phyloP scores from a whole-genome alignment of 2,113 vertebrate genomes.

The Porphyrio hochstetteri region DNA sequence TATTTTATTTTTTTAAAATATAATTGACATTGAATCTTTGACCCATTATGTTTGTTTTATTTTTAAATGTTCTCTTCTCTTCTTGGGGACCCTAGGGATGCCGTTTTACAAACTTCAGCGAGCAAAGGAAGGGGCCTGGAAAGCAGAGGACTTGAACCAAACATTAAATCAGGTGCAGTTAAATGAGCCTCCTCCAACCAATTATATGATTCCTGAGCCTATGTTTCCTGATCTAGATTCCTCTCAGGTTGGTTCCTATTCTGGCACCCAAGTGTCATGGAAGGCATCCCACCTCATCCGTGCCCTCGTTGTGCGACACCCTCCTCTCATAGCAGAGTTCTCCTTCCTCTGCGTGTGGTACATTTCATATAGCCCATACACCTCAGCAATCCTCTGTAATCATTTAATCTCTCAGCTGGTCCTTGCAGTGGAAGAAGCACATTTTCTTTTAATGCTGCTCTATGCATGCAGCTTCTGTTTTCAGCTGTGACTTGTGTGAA shows the following conservation, averaged over 20 bases:
- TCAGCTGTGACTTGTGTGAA: not conserved
- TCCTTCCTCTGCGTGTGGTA: not conserved
- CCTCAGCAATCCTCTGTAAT: not conserved
- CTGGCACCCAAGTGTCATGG: not conserved
- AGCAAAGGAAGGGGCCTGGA: constrained; percentile 84
- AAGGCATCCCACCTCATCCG: constrained; percentile 64
- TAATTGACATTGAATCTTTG: not conserved
- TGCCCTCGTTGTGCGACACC: constrained; percentile 17
- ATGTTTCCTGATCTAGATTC: constrained; percentile 70
- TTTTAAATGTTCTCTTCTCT: not conserved
- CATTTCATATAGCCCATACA: constrained; percentile 39
- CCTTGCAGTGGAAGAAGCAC: not conserved
- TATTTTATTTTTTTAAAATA: not conserved
- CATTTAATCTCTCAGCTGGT: not conserved
- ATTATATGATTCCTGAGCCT: constrained; percentile 69
- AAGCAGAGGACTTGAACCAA: constrained; percentile 64
- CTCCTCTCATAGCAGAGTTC: constrained; percentile 10
- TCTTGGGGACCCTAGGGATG: constrained; percentile 73
- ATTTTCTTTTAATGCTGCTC: not conserved
- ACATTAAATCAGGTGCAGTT: constrained; percentile 75
- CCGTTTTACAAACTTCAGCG: constrained; percentile 81
- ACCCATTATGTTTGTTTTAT: not conserved
- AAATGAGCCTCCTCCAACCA: constrained; percentile 63
- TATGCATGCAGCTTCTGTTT: not conserved
- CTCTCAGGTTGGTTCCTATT: constrained; percentile 76